Evolutionary conservation across 2,888 invertebrate genomes (phyloP), one percentile per base, ranked within the genome.

Genomic region (Sesamia inferens): DNA sequence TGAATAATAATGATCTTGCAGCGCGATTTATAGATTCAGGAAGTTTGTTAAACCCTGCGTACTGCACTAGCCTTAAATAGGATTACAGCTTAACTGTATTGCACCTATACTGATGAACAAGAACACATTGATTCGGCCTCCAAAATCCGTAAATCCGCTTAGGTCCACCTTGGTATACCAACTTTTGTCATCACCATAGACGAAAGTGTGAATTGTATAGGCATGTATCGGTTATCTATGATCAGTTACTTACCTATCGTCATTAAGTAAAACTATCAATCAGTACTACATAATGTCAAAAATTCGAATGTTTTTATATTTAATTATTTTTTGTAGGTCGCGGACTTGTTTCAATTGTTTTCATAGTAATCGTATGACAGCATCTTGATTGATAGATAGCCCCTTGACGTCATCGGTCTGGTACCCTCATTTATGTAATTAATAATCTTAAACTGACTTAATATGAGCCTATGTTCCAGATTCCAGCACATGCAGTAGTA

Each of bases 81-180:
- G 66, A 74, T 66, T 79, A 69, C 11, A 22, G 64, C 67, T 76
- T 70, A 72, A 48, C 68, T 44, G 47, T 57, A 70, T 68, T 62
- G 58, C 58, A 80, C 57, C 58, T 73, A 54, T 64, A 61, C 59
- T 22, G 31, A 44, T 71, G n/a, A 67, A 74, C 48, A 59, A 54
- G 42, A 59, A 39, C 57, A 51, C 42, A 10, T 55, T 55, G 42
- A 54, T 44, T 65, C 14, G 42, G 63, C 31, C 48, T 42, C 65
- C 63, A 65, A 68, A 71, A 70, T 66, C 59, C 61, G 54, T 44
- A 65, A 79, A 83, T 74, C 70, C 59, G 67, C 66, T 76, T 84
- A 71, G 6, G 24, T 31, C 48, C 44, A 47, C 48, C 31, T 42
- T 54, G 61, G 19, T 68, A 39, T 44, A 63, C 22, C 24, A 55